A percentile compares a stretch with the other conserved stretches of the same genome.
These are phyloP conservation scores for Catocala fraxini DNA, from an alignment of 2,888 invertebrate genomes.

Conservation along the genomic window DNA sequence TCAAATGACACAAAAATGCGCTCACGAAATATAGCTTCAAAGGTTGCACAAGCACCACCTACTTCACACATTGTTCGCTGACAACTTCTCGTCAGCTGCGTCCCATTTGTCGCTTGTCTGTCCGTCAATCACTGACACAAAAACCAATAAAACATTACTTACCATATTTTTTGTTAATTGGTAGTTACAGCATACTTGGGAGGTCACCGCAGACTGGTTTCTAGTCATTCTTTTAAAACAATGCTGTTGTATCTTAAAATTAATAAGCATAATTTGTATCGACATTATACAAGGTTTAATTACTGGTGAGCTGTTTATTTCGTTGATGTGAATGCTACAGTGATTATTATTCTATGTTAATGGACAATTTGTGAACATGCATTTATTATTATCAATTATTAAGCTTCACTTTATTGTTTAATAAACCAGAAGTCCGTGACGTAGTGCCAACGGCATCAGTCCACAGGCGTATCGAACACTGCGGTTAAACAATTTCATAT, in stretches of 20 bases:
- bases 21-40: constrained; percentile 9
- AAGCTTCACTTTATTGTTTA: no score
- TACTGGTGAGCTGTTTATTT: constrained; percentile 15
- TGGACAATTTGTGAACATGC: no score
- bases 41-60: constrained; percentile 18
- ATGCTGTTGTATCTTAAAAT: constrained; percentile 24
- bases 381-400: no score
- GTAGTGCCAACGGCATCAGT: no score
- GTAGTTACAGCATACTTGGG: constrained; percentile 4
- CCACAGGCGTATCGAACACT: no score
- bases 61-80: constrained; percentile 29
- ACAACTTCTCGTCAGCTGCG: constrained; percentile 46
- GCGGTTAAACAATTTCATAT: no score
- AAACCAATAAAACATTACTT: constrained; percentile 27
- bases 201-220: constrained; percentile 29
- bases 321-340: neutral
- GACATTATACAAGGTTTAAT: constrained; percentile 27
- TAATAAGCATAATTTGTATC: constrained; percentile 37
- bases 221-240: constrained; percentile 21
- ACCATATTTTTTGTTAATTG: constrained; percentile 1
- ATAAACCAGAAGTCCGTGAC: no score
- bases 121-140: constrained; percentile 36
- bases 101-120: constrained; percentile 57
- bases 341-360: neutral
- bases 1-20: no score